Evolutionary conservation across 2,113 vertebrate species (phyloP).

Genomic region (Helogale parvula): DNA sequence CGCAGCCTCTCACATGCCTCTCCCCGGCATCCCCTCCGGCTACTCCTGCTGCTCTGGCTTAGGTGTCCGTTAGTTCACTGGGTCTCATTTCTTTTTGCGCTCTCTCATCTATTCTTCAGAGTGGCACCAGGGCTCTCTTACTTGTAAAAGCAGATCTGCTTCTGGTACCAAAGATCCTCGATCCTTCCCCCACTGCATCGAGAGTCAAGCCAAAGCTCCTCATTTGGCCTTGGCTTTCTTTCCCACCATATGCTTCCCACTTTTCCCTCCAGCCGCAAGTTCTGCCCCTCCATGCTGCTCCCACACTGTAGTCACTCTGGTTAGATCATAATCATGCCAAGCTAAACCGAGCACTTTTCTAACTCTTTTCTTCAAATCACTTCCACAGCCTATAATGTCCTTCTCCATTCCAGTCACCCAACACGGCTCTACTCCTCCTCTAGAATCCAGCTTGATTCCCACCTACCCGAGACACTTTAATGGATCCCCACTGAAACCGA

Average conservation of each 20-base stretch:
- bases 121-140: background rate
- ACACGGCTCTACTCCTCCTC: background rate
- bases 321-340: background rate
- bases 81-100: background rate
- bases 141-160: background rate
- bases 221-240: background rate
- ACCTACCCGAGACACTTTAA: background rate
- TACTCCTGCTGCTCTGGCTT: background rate
- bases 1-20: background rate
- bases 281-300: background rate
- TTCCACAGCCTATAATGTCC: background rate
- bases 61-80: background rate
- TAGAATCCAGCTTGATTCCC: background rate
- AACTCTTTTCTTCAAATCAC: background rate
- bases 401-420: background rate
- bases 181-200: background rate
- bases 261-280: background rate
- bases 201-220: background rate
- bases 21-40: rapidly evolving
- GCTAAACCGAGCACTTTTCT: background rate
- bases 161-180: background rate
- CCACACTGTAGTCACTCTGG: background rate
- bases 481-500: background rate
- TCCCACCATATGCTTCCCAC: background rate
- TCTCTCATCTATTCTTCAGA: background rate